A percentile compares a stretch with the other conserved stretches of the same genome.
Evolutionary conservation across 2,888 invertebrate species (phyloP).

Genomic region (Philonicus albiceps): DNA sequence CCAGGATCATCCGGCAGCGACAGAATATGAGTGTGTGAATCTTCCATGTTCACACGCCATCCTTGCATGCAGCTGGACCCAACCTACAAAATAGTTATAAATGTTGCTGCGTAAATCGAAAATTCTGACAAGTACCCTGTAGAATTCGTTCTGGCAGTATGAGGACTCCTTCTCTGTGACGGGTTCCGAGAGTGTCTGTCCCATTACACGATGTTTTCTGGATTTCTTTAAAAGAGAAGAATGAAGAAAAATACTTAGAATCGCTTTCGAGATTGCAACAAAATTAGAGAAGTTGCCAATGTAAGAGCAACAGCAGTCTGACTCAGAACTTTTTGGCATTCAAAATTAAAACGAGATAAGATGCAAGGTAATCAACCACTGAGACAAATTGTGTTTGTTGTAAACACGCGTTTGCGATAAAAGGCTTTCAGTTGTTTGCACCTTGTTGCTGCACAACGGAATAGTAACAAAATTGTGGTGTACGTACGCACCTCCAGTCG

Average conservation of each 20-base stretch:
- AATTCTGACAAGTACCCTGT: slow-evolving; percentile 55
- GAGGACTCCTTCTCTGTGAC: slow-evolving; percentile 89
- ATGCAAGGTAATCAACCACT: not conserved
- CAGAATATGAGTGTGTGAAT: slow-evolving; percentile 95
- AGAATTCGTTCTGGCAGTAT: slow-evolving; percentile 76
- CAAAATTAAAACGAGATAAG: not conserved
- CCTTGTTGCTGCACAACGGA: not conserved
- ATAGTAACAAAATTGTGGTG: not conserved
- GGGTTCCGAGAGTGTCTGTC: slow-evolving; percentile 96
- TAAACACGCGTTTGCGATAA: not conserved
- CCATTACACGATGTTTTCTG: slow-evolving; percentile 71
- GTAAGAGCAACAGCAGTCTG: not conserved
- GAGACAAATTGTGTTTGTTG: not conserved
- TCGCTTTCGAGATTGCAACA: not conserved
- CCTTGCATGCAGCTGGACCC: slow-evolving; percentile 99
- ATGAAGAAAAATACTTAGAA: not conserved
- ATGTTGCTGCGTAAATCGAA: not conserved
- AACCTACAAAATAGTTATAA: slow-evolving; percentile 64
- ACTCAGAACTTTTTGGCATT: not conserved
- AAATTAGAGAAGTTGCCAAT: not conserved
- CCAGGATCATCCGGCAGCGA: slow-evolving; percentile 92
- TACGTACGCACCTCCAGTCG: not conserved
- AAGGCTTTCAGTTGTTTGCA: not conserved
- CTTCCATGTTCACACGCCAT: slow-evolving; percentile 99
- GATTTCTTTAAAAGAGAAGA: not conserved